Base-by-base conservation (phyloP, 2,888 invertebrate species). In the Calameuta idolon region DNA sequence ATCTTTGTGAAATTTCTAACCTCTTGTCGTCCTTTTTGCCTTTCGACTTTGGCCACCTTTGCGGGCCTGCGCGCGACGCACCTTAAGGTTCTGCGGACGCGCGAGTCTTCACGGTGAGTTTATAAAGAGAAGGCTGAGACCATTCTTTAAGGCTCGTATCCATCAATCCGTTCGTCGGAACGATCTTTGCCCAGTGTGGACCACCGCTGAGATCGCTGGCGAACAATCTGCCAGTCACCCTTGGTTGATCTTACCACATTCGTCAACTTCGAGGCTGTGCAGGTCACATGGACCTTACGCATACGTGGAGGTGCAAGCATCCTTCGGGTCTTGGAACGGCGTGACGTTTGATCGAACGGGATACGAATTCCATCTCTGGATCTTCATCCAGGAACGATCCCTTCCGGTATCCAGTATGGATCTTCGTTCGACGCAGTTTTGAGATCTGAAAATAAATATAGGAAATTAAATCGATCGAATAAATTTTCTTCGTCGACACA, bases 151-250 rank as follows among this genome's bases (percentile, higher is more conserved):
- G 79, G 81, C 81, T 78, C 79, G 81, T 76, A 83, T 86, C 83
- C 83, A 86, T 83, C 77, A 75, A 77, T 79, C 77, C 35, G 34
- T 35, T 35, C 35, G 71, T 68, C 73, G 40, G 73, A 55, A 30
- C 31, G 33, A 30, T 55, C 40, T 55, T 55, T 55, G 2, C 40
- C 40, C 40, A 55, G 40, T 33, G 79, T 79, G 83, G 86, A 86
- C 86, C 87, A 86, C 86, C 86, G 87, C 86, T 87, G 86, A 83
- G 86, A 85, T 83, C 75, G 75, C 82, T 78, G 81, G 82, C 81
- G 81, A 82, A 83, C 86, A 84, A 86, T 85, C 84, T 82, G 86
- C 85, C 83, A 85, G 87, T 86, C 86, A 86, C 83, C 83, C 79
- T 78, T 76, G 68, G 78, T 74, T 81, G 87, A 85, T 85, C 87